Evolutionary conservation across 2,888 invertebrate species (phyloP), one percentile per base, ranked within the genome.

Genomic region (Spilosoma lubricipeda): DNA sequence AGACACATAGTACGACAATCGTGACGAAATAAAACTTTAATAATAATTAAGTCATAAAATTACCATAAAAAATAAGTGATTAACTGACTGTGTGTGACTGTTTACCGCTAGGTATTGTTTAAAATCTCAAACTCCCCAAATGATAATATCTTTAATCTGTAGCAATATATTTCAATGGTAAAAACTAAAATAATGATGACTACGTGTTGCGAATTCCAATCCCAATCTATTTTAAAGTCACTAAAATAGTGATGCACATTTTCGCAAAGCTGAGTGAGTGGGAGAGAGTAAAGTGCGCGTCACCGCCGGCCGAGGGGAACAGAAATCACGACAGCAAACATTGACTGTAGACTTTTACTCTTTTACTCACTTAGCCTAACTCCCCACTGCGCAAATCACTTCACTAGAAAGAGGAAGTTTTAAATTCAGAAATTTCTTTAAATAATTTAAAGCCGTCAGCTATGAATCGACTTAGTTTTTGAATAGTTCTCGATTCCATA

Each of bases 251-350:
- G 87, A 90, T 90, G 88, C 88, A 90, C 88, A 89, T 89, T 91
- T 88, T 84, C 82, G 81, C 83, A 82, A 83, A 82, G 80, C 84
- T 78, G 70, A 77, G 80, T 73, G 77, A 77, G 76, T 71, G 79
- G 75, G 84, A 84, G 81, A 83, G 81, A 77, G 82, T 79, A 85
- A 88, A 87, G 87, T 80, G 84, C 87, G 86, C 92, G 92, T 92
- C 93, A 92, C 91, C 83, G 90, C 79, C 90, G 88, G 88, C 83
- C 90, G 89, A 89, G 89, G 90, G 91, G 90, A 90, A 89, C 89
- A 88, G 90, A 94, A 95, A 95, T 95, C 95, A 95, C 93, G 94
- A 90, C 90, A 82, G 95, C 95, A 94, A 95, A 95, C 94, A 95
- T 95, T 95, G 95, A 95, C 95, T 94, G 91, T 93, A 90, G 90